A percentile compares a stretch with the other conserved stretches of the same genome.
Conservation (phyloP, 2,797 vertebrate species). For the Tenualosa ilisha region DNA sequence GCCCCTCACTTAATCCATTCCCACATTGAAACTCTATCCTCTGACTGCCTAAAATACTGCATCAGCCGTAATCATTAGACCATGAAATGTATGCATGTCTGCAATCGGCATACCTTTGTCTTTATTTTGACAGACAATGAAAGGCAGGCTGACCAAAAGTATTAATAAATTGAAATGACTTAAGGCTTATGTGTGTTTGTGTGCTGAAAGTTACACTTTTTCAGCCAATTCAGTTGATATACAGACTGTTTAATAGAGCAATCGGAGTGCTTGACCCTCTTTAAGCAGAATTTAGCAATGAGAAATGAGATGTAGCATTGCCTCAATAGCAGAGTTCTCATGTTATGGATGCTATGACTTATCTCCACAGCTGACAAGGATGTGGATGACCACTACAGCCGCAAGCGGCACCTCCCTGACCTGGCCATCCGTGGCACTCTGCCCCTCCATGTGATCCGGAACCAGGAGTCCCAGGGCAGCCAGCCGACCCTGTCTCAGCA, state of each 20-base stretch:
- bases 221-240: not conserved
- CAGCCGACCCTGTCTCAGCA: conserved; percentile 29
- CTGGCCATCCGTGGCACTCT: conserved; percentile 93
- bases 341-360: not conserved
- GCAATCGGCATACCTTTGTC: not conserved
- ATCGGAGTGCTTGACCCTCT: not conserved
- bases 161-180: not conserved
- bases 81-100: not conserved
- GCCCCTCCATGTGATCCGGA: conserved; percentile 94
- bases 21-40: not conserved
- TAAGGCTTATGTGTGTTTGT: not conserved
- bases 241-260: not conserved
- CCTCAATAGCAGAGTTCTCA: not conserved
- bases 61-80: not conserved
- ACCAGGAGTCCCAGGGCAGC: conserved; percentile 71
- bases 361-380: conserved; percentile 90
- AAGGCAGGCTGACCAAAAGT: not conserved
- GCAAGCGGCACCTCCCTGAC: conserved; percentile 92
- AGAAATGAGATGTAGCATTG: not conserved
- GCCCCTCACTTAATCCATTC: conserved; percentile 7
- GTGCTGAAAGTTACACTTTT: not conserved
- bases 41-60: not conserved
- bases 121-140: not conserved
- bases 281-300: not conserved
- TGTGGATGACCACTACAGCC: conserved; percentile 94